A percentile compares a stretch with the other conserved stretches of the same genome.
Evolutionary conservation across 2,113 vertebrate genomes (phyloP).

Genomic region (Phalacrocorax carbo): DNA sequence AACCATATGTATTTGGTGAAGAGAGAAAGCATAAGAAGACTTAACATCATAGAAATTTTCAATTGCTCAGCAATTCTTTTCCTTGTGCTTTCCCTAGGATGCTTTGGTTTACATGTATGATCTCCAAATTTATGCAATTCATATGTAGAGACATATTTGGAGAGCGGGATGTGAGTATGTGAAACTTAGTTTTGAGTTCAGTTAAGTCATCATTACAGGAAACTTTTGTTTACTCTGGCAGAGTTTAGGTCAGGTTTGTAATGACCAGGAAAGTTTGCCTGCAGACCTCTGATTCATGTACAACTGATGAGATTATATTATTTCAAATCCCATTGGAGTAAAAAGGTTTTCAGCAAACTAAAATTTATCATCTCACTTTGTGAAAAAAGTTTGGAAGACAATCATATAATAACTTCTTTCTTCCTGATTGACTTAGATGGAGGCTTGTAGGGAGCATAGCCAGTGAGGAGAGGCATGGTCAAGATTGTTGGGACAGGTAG

Average conservation of each 20-base stretch:
- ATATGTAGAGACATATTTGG: background rate
- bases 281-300: background rate
- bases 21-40: background rate
- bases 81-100: background rate
- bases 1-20: background rate
- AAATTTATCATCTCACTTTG: background rate
- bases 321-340: constrained; percentile 6
- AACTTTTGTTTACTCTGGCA: background rate
- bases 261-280: constrained; percentile 10
- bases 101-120: background rate
- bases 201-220: background rate
- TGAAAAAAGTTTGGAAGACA: background rate
- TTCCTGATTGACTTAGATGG: background rate
- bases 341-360: background rate
- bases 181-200: background rate
- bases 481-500: background rate
- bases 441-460: background rate
- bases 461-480: background rate
- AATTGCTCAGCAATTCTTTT: background rate
- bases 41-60: background rate
- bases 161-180: constrained; percentile 30
- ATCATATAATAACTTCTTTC: background rate
- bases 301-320: background rate
- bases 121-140: constrained; percentile 17
- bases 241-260: background rate